Evolutionary conservation across 2,888 invertebrate species (phyloP).

Genomic region (Oxyscelio sp.): DNA sequence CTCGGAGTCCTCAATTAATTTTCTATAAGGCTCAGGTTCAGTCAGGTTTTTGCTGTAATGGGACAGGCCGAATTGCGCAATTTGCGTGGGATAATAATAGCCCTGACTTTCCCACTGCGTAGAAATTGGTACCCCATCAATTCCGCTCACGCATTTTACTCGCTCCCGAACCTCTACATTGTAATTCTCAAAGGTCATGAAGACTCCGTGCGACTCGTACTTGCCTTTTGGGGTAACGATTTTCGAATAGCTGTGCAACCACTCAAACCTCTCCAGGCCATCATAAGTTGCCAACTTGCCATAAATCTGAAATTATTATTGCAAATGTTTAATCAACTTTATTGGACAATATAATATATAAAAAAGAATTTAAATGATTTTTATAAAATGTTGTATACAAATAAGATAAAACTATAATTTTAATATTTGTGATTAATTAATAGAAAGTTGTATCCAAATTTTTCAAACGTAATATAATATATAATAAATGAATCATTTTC

Average conservation of each 20-base stretch:
- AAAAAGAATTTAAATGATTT: no score
- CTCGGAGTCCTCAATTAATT: no score
- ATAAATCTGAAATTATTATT: constrained; percentile 92
- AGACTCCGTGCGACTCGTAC: constrained; percentile 96
- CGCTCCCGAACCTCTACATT: constrained; percentile 98
- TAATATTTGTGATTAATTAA: no score
- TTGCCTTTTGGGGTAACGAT: constrained; percentile 96
- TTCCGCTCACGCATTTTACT: constrained; percentile 98
- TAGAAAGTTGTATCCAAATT: no score
- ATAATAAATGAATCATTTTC: no score
- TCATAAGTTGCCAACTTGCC: constrained; percentile 94
- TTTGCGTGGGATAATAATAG: constrained; percentile 99
- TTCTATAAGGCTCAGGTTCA: no score
- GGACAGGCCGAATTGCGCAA: constrained; percentile 98
- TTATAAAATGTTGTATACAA: no score
- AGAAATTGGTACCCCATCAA: constrained; percentile 98
- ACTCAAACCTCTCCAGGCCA: constrained; percentile 95
- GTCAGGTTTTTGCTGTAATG: constrained; percentile 98
- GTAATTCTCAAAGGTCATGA: constrained; percentile 99
- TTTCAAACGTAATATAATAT: no score
- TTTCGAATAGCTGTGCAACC: constrained; percentile 98
- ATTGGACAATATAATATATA: no score
- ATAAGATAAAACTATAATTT: no score
- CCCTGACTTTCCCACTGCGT: constrained; percentile 98
- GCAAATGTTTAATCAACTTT: no score